A percentile compares a stretch with the other conserved stretches of the same genome.
These are phyloP conservation scores for Tinea pellionella DNA, from an alignment of 2,888 invertebrate species.

Conservation along the genomic window DNA sequence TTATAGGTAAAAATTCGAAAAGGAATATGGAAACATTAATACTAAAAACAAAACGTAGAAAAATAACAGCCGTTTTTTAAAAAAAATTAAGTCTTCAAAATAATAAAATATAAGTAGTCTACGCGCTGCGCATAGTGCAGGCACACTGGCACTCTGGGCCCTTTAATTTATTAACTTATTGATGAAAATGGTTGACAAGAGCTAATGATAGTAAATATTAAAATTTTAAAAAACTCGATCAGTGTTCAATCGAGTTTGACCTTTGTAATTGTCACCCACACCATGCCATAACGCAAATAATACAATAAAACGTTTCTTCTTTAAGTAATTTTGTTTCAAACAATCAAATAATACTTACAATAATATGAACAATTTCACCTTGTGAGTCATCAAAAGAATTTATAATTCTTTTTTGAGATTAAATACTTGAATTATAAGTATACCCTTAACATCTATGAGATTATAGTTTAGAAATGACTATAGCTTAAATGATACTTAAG, in stretches of 20 bases:
- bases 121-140: too few relatives aligned
- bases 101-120: neutral
- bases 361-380: neutral
- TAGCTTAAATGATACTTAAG: neutral
- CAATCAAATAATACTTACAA: neutral
- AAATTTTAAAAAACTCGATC: too few relatives aligned
- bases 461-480: neutral
- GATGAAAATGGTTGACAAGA: too few relatives aligned
- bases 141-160: too few relatives aligned
- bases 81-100: neutral
- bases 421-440: neutral
- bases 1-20: neutral
- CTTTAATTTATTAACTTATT: too few relatives aligned
- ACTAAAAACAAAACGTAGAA: neutral
- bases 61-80: neutral
- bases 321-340: neutral
- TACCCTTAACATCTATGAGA: neutral
- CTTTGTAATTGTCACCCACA: too few relatives aligned
- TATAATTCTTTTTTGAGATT: neutral
- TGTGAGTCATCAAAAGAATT: constrained; percentile 4
- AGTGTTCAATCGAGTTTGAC: too few relatives aligned
- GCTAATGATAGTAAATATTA: too few relatives aligned
- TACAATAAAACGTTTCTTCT: neutral
- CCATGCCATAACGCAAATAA: too few relatives aligned
- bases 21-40: neutral